Base-by-base conservation (phyloP, 2,888 invertebrate genomes). In the Chrysolina oricalcia region DNA sequence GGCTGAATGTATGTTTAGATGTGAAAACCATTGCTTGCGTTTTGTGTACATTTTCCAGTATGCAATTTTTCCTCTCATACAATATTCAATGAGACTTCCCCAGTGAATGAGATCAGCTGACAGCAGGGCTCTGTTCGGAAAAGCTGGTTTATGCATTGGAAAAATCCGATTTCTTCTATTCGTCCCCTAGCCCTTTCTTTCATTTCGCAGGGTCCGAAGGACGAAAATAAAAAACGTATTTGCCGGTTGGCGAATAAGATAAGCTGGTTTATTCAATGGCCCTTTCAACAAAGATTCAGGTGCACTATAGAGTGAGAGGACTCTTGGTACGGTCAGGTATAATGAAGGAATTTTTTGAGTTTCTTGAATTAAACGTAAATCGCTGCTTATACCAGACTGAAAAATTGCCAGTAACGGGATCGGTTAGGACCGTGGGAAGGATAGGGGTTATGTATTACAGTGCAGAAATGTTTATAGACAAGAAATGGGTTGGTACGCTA, bases 261-360 rank as follows among this genome's bases (percentile, higher is more conserved):
- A 21, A 53, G 21, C 53, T 53, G 53, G 53, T 53, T 53, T 53
- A 53, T 21, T 53, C 53, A 53, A 53, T 53, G 19, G 53, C 11
- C 9, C 53, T 53, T 53, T 43, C 19, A 53, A 53, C 53, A 53
- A 21, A 17, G 17, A 53, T 53, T 53, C 53, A 53, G 19, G 53
- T 53, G 53, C 53, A 11, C 27, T 5, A 5, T 5, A 27, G 27
- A 27, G 5, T 27, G 5, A 2, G 27, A 2, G n/a, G 19, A 50
- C 50, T 19, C 50, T 19, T 50, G 21, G 11, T 53, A 17, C 17
- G 53, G 21, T 53, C n/a, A 11, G 53, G 11, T 19, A 43, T 43
- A 43, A 13, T 43, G 43, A 43, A 43, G 43, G 13, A 9, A 9
- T 53, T 53, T 53, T 53, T 53, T 17, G 43, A 43, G 43, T 13